phyloP scores from a whole-genome alignment of 2,113 vertebrate genomes.

The Heterocephalus glaber region DNA sequence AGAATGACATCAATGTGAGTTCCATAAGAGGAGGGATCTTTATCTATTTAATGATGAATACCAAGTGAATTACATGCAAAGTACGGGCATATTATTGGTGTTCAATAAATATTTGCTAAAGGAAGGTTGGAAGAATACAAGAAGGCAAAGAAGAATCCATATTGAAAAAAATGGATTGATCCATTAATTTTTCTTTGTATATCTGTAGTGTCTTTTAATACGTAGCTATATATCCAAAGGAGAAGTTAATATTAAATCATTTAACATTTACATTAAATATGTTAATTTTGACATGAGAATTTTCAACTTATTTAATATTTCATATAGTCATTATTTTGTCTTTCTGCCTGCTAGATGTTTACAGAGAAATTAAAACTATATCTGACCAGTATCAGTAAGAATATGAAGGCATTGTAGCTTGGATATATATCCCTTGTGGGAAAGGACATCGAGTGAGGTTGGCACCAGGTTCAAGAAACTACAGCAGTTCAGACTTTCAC shows the following conservation, averaged over 20 bases:
- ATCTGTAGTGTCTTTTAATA: not conserved
- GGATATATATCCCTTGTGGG: not conserved
- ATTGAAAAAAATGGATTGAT: not conserved
- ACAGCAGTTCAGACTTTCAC: not conserved
- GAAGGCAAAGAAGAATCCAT: not conserved
- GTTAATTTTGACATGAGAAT: not conserved
- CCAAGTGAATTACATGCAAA: not conserved
- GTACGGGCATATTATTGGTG: not conserved
- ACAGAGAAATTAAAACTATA: not conserved
- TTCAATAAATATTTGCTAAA: not conserved
- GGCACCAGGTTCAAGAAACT: not conserved
- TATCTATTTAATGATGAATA: not conserved
- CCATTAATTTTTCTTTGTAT: not conserved
- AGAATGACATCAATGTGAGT: not conserved
- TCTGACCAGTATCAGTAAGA: not conserved
- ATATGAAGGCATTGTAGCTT: not conserved
- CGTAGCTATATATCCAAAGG: not conserved
- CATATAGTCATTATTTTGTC: not conserved
- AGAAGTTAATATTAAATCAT: not conserved
- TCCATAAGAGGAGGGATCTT: not conserved
- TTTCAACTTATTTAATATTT: not conserved
- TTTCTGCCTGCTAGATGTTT: not conserved
- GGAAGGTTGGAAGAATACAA: not conserved
- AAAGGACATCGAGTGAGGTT: not conserved
- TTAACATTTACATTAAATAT: not conserved